phyloP scores from a whole-genome alignment of 2,888 invertebrate species.

The Petrophora chlorosata region DNA sequence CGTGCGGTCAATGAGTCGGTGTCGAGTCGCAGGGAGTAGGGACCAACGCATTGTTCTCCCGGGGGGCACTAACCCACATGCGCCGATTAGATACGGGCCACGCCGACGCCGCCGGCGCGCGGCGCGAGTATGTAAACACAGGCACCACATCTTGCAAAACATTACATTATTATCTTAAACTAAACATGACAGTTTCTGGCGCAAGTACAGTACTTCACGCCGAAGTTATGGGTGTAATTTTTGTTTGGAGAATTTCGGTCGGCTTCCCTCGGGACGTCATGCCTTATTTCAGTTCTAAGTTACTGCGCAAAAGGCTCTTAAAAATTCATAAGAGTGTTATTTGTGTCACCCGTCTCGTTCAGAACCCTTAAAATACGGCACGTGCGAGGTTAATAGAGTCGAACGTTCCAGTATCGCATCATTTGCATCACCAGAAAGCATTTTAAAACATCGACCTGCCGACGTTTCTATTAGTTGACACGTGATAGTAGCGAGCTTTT shows the following conservation, averaged over 20 bases:
- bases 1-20: conserved; percentile 37
- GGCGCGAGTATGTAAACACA: conserved; percentile 53
- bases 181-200: conserved; percentile 27
- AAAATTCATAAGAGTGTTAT: conserved; percentile 18
- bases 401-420: conserved; percentile 3
- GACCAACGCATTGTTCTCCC: conserved; percentile 82
- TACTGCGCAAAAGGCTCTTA: conserved; percentile 12
- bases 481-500: conserved; percentile 42
- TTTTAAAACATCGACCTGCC: conserved; percentile 38
- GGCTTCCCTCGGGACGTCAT: conserved; percentile 4
- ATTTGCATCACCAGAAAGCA: conserved; percentile 34
- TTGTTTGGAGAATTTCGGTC: conserved; percentile 7
- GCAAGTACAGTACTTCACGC: conserved; percentile 18
- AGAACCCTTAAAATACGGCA: conserved; percentile 6
- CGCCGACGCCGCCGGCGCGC: conserved; percentile 47
- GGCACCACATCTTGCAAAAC: conserved; percentile 49
- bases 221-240: neutral
- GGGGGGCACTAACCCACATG: conserved; percentile 81
- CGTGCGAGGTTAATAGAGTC: conserved; percentile 4
- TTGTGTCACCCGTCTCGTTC: conserved; percentile 8
- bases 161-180: conserved; percentile 42
- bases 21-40: conserved; percentile 42
- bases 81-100: conserved; percentile 75
- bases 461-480: conserved; percentile 46
- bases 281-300: conserved; percentile 16